Evolutionary conservation across 2,113 vertebrate genomes (phyloP), one percentile per base, ranked within the genome.

Genomic region (Gymnarchus niloticus): DNA sequence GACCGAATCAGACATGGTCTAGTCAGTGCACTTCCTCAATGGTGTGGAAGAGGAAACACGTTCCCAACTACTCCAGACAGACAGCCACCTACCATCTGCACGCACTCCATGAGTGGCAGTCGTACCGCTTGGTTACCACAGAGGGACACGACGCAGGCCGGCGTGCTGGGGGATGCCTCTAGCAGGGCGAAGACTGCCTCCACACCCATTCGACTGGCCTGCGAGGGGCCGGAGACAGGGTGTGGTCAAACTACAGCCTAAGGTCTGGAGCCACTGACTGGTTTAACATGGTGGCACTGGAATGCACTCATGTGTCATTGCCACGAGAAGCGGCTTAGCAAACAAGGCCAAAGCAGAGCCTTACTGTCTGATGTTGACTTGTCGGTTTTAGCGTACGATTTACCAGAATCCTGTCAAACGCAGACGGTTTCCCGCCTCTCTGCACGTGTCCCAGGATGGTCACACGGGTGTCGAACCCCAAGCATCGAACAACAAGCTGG

Each of bases 161-260:
- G 95, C 0, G 94, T 95, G 0, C 95, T 94, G 0, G 95, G 93
- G 0, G 94, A 94, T 2, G 91, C 95, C 77, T 96, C 95, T 85
- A 96, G 73, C 80, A 96, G 90, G 0, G 95, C 95, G 94, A 96
- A 94, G 51, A 96, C 95, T 0, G 95, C 95, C 84, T 96, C 95
- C 7, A 95, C 94, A 0, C 95, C 95, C 95, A 95, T 96, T 57
- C 95, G 89, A 90, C 95, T 95, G 84, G 92, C 95, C 95, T 95
- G 87, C 1, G 77, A 82, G 17, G 85, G 49, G 17, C 1, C 25
- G 51, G 10, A 25, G 10, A 81, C 10, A 23, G 23, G 23, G 17
- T 8, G 5, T 41, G 73, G 41, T 9, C 23, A 48, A 46, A 6
- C 5, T 17, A 37, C 3, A 69, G 28, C 12, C 28, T 0, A n/a